Evolutionary conservation across 2,888 invertebrate species (phyloP).

Genomic region (Tinea semifulvella): DNA sequence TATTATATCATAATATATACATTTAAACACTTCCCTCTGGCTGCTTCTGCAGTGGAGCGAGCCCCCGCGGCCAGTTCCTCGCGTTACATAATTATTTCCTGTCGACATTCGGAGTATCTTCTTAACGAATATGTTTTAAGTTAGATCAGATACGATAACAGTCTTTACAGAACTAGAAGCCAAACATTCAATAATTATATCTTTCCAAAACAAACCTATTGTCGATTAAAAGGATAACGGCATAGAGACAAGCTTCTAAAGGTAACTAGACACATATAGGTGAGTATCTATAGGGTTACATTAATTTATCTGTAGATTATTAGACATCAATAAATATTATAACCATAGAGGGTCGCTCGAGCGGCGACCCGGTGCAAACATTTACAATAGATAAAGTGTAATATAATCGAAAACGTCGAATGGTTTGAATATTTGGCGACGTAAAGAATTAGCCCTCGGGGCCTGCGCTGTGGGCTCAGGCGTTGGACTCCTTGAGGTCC

Average conservation of each 20-base stretch:
- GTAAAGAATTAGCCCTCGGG: slow-evolving; percentile 4
- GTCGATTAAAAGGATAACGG: neutral
- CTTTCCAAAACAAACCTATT: neutral
- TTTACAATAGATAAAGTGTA: too few species aligned
- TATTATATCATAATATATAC: slow-evolving; percentile 3
- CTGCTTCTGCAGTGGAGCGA: slow-evolving; percentile 2
- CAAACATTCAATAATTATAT: slow-evolving; percentile 6
- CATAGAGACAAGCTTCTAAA: slow-evolving; percentile 1
- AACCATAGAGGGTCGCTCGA: too few species aligned
- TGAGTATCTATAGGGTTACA: too few species aligned
- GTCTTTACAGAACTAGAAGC: neutral
- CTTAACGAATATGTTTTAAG: slow-evolving; percentile 2
- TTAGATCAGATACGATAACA: slow-evolving; percentile 1
- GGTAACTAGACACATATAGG: too few species aligned
- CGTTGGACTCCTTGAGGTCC: slow-evolving; percentile 90
- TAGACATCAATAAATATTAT: too few species aligned
- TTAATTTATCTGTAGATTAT: too few species aligned
- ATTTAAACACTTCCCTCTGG: slow-evolving; percentile 7
- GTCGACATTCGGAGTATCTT: neutral
- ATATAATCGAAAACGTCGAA: neutral
- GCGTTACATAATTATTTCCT: neutral
- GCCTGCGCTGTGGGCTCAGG: slow-evolving; percentile 58
- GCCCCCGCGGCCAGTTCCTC: neutral
- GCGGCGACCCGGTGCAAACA: too few species aligned
- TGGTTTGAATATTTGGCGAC: neutral